Evolutionary conservation across 2,113 vertebrate species (phyloP).

Genomic region (Ibidorhyncha struthersii): DNA sequence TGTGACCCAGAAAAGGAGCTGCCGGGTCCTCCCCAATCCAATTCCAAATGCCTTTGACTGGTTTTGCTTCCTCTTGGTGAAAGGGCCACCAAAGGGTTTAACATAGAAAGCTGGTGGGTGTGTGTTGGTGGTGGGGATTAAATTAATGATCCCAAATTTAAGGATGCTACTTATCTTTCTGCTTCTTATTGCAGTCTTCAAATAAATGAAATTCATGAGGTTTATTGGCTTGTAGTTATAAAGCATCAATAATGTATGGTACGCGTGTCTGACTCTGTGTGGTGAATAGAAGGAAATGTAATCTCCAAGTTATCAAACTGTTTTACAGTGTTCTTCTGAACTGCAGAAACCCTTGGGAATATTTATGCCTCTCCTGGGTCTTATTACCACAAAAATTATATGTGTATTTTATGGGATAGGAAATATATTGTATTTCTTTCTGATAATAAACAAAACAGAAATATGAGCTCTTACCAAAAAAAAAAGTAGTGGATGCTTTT

Average conservation of each 20-base stretch:
- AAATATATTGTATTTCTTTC: constrained; percentile 25
- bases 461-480: background rate
- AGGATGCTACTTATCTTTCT: constrained; percentile 47
- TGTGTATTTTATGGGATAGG: constrained; percentile 42
- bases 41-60: background rate
- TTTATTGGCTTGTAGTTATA: constrained; percentile 57
- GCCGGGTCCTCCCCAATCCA: accelerated
- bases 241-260: constrained; percentile 68
- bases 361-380: constrained; percentile 41
- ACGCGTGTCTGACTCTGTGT: background rate
- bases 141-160: constrained; percentile 47
- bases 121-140: background rate
- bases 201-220: constrained; percentile 54
- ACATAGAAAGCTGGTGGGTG: background rate
- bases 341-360: constrained; percentile 49
- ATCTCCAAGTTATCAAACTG: constrained; percentile 56
- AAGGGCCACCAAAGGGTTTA: background rate
- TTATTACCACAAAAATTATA: constrained; percentile 62
- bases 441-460: constrained; percentile 54
- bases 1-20: background rate
- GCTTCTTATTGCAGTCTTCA: constrained; percentile 29
- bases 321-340: constrained; percentile 60
- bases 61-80: background rate
- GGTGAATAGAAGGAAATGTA: constrained; percentile 15
- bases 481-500: background rate